These are phyloP conservation scores for Oreocharis arfaki DNA, from an alignment of 2,113 vertebrate genomes.

Conservation along the genomic window DNA sequence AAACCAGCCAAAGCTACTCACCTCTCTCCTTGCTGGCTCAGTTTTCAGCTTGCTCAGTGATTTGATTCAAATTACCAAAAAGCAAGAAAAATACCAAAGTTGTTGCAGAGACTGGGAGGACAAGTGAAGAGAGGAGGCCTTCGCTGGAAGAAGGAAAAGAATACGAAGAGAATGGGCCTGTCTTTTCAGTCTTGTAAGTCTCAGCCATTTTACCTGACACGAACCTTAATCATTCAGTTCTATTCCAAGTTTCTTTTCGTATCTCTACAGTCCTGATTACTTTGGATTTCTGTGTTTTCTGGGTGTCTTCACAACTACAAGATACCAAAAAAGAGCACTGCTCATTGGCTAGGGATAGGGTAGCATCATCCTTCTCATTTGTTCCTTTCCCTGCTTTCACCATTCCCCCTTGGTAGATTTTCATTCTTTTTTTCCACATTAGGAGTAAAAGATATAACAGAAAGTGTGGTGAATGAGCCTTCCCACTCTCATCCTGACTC, in stretches of 20 bases:
- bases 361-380: not conserved
- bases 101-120: not conserved
- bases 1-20: not conserved
- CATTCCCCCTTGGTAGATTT: not conserved
- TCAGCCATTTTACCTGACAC: not conserved
- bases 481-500: not conserved
- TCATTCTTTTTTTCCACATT: not conserved
- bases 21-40: not conserved
- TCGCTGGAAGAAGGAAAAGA: not conserved
- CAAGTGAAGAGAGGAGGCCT: not conserved
- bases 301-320: not conserved
- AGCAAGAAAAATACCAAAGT: not conserved
- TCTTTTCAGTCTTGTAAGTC: not conserved
- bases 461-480: not conserved
- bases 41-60: not conserved
- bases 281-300: not conserved
- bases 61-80: not conserved
- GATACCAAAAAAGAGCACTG: not conserved
- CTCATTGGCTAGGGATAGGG: not conserved
- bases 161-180: not conserved
- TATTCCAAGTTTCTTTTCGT: not conserved
- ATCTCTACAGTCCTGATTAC: not conserved
- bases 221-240: not conserved
- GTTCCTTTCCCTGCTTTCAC: not conserved
- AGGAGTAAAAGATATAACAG: not conserved